Conservation (phyloP, 1,140 invertebrate species). For the Branchinecta lynchi region DNA sequence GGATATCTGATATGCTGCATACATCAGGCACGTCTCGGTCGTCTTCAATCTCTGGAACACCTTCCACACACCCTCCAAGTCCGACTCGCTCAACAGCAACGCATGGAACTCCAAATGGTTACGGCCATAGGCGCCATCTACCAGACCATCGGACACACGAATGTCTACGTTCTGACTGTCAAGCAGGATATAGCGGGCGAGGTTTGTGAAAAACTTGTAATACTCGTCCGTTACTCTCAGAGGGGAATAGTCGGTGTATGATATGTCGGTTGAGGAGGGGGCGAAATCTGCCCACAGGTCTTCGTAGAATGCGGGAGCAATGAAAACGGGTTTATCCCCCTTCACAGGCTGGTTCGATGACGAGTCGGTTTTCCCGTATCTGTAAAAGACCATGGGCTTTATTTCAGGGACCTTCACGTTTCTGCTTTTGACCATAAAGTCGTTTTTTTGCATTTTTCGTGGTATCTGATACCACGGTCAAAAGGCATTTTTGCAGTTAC, state of each 20-base stretch:
- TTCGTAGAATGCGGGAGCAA: background rate
- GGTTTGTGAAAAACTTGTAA: background rate
- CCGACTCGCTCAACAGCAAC: background rate
- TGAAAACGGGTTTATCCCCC: background rate
- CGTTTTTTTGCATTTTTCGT: too few relatives aligned
- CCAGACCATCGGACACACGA: background rate
- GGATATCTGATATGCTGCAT: background rate
- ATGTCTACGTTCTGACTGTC: background rate
- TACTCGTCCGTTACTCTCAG: background rate
- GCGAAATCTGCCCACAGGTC: background rate
- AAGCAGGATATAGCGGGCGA: background rate
- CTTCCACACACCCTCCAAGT: background rate
- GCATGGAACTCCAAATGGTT: background rate
- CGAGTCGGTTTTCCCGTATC: too few relatives aligned
- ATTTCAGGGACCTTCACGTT: too few relatives aligned
- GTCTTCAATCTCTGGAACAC: background rate
- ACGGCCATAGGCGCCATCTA: background rate
- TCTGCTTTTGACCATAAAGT: too few relatives aligned
- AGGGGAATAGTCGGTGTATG: too few relatives aligned
- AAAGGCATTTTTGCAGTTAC: too few relatives aligned
- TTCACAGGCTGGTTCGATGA: too few relatives aligned
- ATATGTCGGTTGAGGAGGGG: too few relatives aligned
- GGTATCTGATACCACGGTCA: too few relatives aligned
- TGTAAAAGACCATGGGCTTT: too few relatives aligned
- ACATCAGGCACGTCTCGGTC: background rate